Conservation (phyloP, 2,888 invertebrate species). For the Nipponacmea schrenckii region DNA sequence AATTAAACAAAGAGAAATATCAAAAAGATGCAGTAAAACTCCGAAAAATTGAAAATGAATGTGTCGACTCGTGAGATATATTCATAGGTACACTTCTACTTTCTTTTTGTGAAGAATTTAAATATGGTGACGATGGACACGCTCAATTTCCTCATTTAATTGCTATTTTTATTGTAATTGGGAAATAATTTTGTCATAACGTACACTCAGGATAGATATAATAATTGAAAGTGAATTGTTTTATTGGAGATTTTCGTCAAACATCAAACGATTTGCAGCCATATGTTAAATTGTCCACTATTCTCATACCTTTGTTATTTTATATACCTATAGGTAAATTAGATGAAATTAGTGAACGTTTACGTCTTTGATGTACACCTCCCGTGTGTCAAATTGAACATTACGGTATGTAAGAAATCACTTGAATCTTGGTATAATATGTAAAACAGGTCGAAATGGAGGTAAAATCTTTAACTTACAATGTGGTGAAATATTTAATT, state of each 20-base stretch:
- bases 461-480: no score
- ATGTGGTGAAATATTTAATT: no score
- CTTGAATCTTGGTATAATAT: no score
- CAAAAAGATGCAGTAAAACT: no score
- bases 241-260: not conserved
- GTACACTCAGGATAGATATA: not conserved
- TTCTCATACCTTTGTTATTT: conserved; percentile 1
- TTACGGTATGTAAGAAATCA: no score
- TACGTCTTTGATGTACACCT: no score
- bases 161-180: not conserved
- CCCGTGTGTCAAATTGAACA: no score
- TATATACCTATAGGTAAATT: not conserved
- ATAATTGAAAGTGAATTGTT: conserved; percentile 5
- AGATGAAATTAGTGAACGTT: not conserved
- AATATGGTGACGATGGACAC: not conserved
- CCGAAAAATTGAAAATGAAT: no score
- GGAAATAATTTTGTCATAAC: not conserved
- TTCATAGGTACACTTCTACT: no score
- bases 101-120: not conserved
- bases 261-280: conserved; percentile 1
- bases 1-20: no score
- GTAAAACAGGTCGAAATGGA: no score
- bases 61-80: no score
- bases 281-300: not conserved
- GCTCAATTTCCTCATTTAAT: conserved; percentile 5